Base-by-base conservation (phyloP, 2,888 invertebrate genomes). In the Hymenopus coronatus region DNA sequence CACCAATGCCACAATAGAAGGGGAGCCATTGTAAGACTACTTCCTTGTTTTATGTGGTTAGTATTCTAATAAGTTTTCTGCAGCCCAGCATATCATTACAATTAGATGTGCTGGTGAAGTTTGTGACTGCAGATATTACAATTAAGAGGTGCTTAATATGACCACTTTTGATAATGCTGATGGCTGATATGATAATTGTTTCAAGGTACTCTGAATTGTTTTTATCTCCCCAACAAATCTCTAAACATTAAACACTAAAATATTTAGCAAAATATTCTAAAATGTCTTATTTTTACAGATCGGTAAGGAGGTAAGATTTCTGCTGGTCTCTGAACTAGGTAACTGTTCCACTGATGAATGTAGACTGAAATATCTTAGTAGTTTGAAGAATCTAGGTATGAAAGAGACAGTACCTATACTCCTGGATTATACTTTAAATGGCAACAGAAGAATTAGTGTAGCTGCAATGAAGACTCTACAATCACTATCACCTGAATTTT, bases 391-490 rank as follows among this genome's bases (percentile, higher is more conserved):
- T 93, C 94, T 97, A 0, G 94, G 94, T 88, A 94, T 95, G 87
- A 93, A 94, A 25, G 93, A 93, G 1, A 95, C 96, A 0, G 93
- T 96, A n/a, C 94, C 96, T 4, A 92, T 93, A 0, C 93, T 97
- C 2, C 91, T 97, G 12, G 92, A 94, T 28, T 93, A 94, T 91
- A 95, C 95, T 0, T 92, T 94, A 89, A 93, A 94, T 15, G 94
- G 94, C 2, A 94, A 93, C 15, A 93, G 93, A 87, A 93, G 94
- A 70, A 94, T 95, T 33, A 94, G 95, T 15, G 95, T 96, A 3
- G 94, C 95, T 7, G 96, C 97, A 0, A 95, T 97, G 94, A 95
- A 96, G 92, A 96, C 96, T 0, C 92, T 97, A 1, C 94, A 94
- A 90, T 92, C 94, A 0, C 94, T 96, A 27, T 94, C 94, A 0